phyloP scores from a whole-genome alignment of 2,888 invertebrate species.

The Cremastinae sp. region DNA sequence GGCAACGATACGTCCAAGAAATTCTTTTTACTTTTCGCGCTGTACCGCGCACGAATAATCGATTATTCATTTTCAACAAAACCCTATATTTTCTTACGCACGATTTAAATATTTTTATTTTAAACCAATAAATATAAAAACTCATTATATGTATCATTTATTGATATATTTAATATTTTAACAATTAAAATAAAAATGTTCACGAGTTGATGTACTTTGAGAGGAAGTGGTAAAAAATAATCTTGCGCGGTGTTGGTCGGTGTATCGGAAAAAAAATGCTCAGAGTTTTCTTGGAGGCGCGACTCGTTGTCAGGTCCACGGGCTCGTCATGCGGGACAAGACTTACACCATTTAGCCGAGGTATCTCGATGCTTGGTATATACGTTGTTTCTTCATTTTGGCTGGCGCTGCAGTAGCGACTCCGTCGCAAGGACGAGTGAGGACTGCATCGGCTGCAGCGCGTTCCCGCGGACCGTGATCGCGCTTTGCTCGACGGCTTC shows the following conservation, averaged over 20 bases:
- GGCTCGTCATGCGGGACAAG: conserved; percentile 74
- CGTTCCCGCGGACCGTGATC: conserved; percentile 63
- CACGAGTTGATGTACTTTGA: not conserved
- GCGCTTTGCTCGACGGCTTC: conserved; percentile 87
- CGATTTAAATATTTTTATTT: too few relatives aligned
- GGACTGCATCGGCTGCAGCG: conserved; percentile 77
- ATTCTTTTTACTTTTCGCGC: conserved; percentile 14
- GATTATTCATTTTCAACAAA: not conserved
- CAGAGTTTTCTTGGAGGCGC: conserved; percentile 27
- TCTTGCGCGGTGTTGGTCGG: too few relatives aligned
- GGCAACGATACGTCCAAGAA: conserved; percentile 56
- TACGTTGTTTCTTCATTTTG: conserved; percentile 78
- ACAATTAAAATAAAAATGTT: too few relatives aligned
- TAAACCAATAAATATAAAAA: too few relatives aligned
- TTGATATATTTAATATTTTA: too few relatives aligned
- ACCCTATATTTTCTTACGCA: too few relatives aligned
- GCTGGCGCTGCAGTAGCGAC: conserved; percentile 72
- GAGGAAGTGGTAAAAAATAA: not conserved
- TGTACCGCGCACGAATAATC: too few relatives aligned
- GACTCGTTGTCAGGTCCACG: conserved; percentile 38
- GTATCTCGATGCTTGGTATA: conserved; percentile 79
- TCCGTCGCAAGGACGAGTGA: conserved; percentile 73
- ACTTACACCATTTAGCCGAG: conserved; percentile 80
- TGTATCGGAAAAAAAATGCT: too few relatives aligned
- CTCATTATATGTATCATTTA: too few relatives aligned